Evolutionary conservation across 2,888 invertebrate genomes (phyloP).

Genomic region (Amphimallon solstitiale): DNA sequence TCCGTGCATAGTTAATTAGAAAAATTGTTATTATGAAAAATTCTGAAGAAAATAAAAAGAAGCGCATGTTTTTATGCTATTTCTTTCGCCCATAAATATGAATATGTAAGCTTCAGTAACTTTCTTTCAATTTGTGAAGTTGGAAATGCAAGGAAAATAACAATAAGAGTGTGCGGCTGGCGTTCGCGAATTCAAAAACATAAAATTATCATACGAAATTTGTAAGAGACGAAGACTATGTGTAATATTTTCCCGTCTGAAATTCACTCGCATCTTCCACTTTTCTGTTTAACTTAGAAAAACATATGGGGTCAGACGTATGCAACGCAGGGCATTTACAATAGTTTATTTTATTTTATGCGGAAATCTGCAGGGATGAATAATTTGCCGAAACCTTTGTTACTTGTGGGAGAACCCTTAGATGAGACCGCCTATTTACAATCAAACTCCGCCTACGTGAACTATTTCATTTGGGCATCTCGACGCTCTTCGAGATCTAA

Average conservation of each 20-base stretch:
- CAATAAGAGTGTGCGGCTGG: background rate
- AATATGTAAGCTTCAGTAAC: no score
- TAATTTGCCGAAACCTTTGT: constrained; percentile 63
- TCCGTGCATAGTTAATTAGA: no score
- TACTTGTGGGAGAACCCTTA: constrained; percentile 60
- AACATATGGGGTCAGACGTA: constrained; percentile 56
- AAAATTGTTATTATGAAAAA: no score
- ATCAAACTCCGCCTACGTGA: constrained; percentile 60
- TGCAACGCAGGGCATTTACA: constrained; percentile 50
- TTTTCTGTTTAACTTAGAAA: constrained; percentile 18
- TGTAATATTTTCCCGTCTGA: constrained; percentile 15
- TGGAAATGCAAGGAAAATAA: background rate
- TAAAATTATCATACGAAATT: constrained; percentile 34
- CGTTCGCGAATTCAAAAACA: background rate
- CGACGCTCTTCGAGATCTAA: constrained; percentile 47
- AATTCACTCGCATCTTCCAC: background rate
- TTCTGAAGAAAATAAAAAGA: no score
- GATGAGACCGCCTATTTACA: constrained; percentile 59
- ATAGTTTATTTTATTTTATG: constrained; percentile 58
- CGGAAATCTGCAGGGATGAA: constrained; percentile 63
- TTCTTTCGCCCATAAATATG: no score
- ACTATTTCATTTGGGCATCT: constrained; percentile 58
- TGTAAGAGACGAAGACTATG: background rate
- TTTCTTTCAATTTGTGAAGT: background rate
- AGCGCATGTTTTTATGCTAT: no score